Base-by-base conservation (phyloP, 1,140 invertebrate species). In the Armadillidium nasatum region DNA sequence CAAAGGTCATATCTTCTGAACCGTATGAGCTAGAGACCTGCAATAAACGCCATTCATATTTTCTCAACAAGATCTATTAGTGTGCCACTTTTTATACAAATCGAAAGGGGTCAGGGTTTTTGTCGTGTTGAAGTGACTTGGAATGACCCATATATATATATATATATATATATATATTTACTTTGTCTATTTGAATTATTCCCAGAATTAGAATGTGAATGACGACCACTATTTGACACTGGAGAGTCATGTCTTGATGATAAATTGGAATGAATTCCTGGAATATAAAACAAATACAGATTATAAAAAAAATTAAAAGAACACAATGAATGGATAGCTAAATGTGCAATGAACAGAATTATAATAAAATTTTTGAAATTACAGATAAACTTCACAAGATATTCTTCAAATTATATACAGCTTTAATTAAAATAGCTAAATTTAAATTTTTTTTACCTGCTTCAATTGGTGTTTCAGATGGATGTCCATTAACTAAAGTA, bases 401-500 rank as follows among this genome's bases (percentile, higher is more conserved):
- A 4, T 4, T 60, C 50, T 60, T 19, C 7, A 60, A 60, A 4
- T 19, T 15, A 19, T 60, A 60, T 15, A 4, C 50, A 3, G 11
- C 50, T 60, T 60, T 19, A 60, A 50, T 50, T 9, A 50, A 50
- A 3, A 15, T 13, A 19, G 11, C 1, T 19, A 1, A 2, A 15
- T 15, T 19, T 19, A 15, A 15, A 60, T 4, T 7, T 2, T 60
- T 4, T 19, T 60, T 15, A 60, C 50, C 50, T 60, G 50, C 50
- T 60, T 19, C 50, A 15, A 19, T 60, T 60, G 50, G 50, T 15
- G 50, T 60, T 15, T 60, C 11, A 60, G 50, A 19, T 15, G 50
- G 50, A 60, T 60, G 50, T 15, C 50, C 50, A 60, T 60, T 60
- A 60, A 60, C 50, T 60, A 60, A 19, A 60, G 50, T 60, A 60